Percentiles rank a stretch among this genome's conserved stretches.
These are phyloP conservation scores for Dreissena polymorpha DNA, from an alignment of 1,140 invertebrate genomes.

Conservation along the genomic window DNA sequence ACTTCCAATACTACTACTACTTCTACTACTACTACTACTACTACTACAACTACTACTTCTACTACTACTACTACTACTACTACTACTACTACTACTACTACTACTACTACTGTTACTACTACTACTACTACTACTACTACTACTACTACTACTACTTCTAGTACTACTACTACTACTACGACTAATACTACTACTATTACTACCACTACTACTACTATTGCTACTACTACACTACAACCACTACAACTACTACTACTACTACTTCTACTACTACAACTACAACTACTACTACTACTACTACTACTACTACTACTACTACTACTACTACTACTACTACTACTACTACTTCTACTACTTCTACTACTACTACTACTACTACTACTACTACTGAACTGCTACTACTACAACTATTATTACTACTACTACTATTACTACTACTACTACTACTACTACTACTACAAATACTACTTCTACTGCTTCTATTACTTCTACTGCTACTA, in stretches of 20 bases:
- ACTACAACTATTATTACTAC: too few species aligned
- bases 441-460: too few species aligned
- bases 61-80: slow-evolving; percentile 38
- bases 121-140: slow-evolving; percentile 38
- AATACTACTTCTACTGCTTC: too few species aligned
- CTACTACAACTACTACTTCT: slow-evolving; percentile 12
- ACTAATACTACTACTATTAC: too few species aligned
- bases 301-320: slow-evolving; percentile 33
- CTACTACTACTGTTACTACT: slow-evolving; percentile 41
- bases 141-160: slow-evolving; percentile 27
- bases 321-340: slow-evolving; percentile 34
- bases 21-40: too few species aligned
- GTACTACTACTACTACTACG: too few species aligned
- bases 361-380: background rate
- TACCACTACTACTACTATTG: background rate
- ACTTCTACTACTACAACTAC: slow-evolving; percentile 21
- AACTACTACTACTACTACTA: slow-evolving; percentile 18
- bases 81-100: slow-evolving; percentile 17
- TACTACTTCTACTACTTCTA: slow-evolving; percentile 24
- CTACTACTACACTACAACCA: too few species aligned
- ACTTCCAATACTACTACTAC: too few species aligned
- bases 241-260: background rate
- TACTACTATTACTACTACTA: too few species aligned
- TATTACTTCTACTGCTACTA: too few species aligned
- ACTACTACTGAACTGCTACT: too few species aligned